These are phyloP conservation scores for Hyposoter didymator DNA, from an alignment of 2,888 invertebrate species.

Conservation along the genomic window DNA sequence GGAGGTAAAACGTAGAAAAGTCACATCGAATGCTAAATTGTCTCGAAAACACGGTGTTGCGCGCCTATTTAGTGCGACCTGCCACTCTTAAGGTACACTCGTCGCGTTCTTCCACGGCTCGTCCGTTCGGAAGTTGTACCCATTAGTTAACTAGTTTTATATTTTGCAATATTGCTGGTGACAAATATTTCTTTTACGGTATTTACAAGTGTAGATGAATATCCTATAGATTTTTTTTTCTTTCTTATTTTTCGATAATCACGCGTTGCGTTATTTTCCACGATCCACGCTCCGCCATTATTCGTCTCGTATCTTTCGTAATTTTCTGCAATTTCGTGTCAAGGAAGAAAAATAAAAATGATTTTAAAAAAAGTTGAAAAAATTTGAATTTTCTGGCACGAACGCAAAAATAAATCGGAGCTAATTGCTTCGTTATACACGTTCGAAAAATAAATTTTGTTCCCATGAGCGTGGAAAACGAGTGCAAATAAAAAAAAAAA, in stretches of 20 bases:
- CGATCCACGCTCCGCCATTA: not conserved
- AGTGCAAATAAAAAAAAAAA: not conserved
- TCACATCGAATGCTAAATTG: slow-evolving; percentile 67
- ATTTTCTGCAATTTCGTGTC: not conserved
- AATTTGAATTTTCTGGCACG: too few relatives aligned
- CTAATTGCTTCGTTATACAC: not conserved
- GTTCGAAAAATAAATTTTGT: not conserved
- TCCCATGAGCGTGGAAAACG: not conserved
- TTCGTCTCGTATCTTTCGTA: not conserved
- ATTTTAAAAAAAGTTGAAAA: not conserved
- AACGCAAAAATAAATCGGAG: too few relatives aligned
- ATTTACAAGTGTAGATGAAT: slow-evolving; percentile 53
- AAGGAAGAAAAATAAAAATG: not conserved
- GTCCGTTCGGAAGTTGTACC: slow-evolving; percentile 51
- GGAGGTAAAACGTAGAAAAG: slow-evolving; percentile 70
- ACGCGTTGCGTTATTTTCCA: not conserved
- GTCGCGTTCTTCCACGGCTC: slow-evolving; percentile 56
- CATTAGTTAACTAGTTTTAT: slow-evolving; percentile 57
- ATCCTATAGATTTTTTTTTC: not conserved
- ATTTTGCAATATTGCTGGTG: slow-evolving; percentile 36
- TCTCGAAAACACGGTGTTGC: slow-evolving; percentile 46
- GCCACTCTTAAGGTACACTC: slow-evolving; percentile 52
- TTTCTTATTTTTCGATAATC: not conserved
- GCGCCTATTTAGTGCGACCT: slow-evolving; percentile 46
- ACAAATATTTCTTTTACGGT: slow-evolving; percentile 36